Evolutionary conservation across 2,888 invertebrate genomes (phyloP).

Genomic region (Dryobota labecula): DNA sequence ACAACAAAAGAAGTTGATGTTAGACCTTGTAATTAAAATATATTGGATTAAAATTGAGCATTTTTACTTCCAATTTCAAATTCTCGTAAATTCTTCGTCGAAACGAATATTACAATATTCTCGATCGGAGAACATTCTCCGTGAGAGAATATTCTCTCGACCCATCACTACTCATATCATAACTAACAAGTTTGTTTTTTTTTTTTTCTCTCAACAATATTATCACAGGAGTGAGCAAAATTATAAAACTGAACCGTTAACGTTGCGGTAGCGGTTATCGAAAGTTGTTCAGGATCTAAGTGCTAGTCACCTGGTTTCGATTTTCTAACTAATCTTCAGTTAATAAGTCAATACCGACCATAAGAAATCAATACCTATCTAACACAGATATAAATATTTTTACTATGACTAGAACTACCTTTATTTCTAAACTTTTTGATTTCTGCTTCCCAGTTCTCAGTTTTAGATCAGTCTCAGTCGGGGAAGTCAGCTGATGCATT

Average conservation of each 20-base stretch:
- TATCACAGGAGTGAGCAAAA: constrained; percentile 20
- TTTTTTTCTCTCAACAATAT: too few relatives aligned
- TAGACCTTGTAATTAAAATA: too few relatives aligned
- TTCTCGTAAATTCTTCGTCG: too few relatives aligned
- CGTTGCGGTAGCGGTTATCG: constrained; percentile 48
- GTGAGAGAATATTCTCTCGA: too few relatives aligned
- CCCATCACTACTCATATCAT: too few relatives aligned
- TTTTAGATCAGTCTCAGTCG: constrained; percentile 7
- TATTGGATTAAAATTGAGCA: too few relatives aligned
- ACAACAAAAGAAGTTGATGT: too few relatives aligned
- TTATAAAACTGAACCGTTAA: constrained; percentile 44
- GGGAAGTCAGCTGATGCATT: constrained; percentile 33
- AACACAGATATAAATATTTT: constrained; percentile 4
- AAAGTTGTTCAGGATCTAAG: constrained; percentile 61
- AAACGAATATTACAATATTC: too few relatives aligned
- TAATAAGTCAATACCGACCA: constrained; percentile 21
- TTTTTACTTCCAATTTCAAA: too few relatives aligned
- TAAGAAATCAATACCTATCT: neutral
- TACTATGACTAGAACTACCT: neutral
- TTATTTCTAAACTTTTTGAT: neutral
- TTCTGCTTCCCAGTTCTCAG: constrained; percentile 10
- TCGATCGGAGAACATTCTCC: too few relatives aligned
- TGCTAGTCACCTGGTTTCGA: constrained; percentile 57
- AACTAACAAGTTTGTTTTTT: too few relatives aligned
- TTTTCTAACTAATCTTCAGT: constrained; percentile 46